Evolutionary conservation across 2,113 vertebrate genomes (phyloP).

Genomic region (Macquaria australasica): DNA sequence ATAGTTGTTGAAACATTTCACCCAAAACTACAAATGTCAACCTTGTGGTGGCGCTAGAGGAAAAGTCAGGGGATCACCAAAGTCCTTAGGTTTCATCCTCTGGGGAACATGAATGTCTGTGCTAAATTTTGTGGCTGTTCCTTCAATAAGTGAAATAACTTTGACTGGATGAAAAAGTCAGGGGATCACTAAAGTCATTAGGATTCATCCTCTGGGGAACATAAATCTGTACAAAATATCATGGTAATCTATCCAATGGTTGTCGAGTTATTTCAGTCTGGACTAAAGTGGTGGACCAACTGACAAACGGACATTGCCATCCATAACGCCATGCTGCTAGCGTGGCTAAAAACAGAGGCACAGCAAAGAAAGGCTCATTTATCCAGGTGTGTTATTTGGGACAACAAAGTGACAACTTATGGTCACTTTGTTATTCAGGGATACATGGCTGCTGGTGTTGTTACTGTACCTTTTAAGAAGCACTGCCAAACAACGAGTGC

Average conservation of each 20-base stretch:
- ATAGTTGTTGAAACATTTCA: neutral
- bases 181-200: no score
- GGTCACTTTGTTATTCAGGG: neutral
- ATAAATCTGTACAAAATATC: neutral
- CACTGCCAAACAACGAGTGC: slow-evolving; percentile 86
- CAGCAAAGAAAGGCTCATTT: neutral
- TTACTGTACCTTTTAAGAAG: slow-evolving; percentile 83
- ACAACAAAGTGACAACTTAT: neutral
- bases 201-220: neutral
- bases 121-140: no score
- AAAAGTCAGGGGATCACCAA: no score
- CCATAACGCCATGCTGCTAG: neutral
- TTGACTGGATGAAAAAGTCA: neutral
- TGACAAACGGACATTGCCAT: no score
- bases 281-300: no score
- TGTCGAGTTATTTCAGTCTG: neutral
- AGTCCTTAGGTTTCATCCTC: no score
- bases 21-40: no score
- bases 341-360: neutral
- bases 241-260: no score
- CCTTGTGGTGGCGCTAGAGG: no score
- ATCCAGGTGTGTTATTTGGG: neutral
- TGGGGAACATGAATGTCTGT: neutral
- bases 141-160: neutral
- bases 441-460: neutral